Percentiles rank a stretch among this genome's conserved stretches.
Conservation (phyloP, 2,888 invertebrate species). For the Diarsia mendica region DNA sequence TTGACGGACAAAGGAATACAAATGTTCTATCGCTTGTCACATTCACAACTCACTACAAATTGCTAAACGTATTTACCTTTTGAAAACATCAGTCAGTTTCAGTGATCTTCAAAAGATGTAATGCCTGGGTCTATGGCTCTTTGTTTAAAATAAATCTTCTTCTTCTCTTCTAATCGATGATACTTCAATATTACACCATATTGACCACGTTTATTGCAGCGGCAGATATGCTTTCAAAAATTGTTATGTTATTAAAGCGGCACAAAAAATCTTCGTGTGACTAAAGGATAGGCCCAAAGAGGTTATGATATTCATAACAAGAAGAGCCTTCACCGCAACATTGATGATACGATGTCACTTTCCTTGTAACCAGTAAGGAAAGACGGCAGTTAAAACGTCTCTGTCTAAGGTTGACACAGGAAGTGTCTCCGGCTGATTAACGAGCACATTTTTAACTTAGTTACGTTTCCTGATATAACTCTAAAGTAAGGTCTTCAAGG, state of each 20-base stretch:
- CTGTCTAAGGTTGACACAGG: constrained; percentile 45
- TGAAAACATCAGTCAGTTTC: too few relatives aligned
- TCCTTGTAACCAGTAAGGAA: constrained; percentile 57
- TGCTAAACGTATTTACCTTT: background rate
- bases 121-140: too few relatives aligned
- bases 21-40: background rate
- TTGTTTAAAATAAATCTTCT: too few relatives aligned
- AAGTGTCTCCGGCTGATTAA: constrained; percentile 42
- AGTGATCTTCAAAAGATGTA: too few relatives aligned
- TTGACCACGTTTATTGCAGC: too few relatives aligned
- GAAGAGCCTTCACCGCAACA: constrained; percentile 17
- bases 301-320: constrained; percentile 3
- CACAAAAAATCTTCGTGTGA: too few relatives aligned
- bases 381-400: constrained; percentile 20
- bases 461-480: constrained; percentile 43
- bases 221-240: too few relatives aligned
- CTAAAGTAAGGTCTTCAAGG: constrained; percentile 10
- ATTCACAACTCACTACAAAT: background rate
- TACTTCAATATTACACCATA: too few relatives aligned
- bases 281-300: background rate
- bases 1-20: background rate
- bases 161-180: too few relatives aligned
- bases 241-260: too few relatives aligned
- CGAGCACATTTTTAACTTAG: constrained; percentile 7
- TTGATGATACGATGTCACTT: constrained; percentile 37